Evolutionary conservation across 2,797 vertebrate species (phyloP).

Genomic region (Anomalospiza imberbis): DNA sequence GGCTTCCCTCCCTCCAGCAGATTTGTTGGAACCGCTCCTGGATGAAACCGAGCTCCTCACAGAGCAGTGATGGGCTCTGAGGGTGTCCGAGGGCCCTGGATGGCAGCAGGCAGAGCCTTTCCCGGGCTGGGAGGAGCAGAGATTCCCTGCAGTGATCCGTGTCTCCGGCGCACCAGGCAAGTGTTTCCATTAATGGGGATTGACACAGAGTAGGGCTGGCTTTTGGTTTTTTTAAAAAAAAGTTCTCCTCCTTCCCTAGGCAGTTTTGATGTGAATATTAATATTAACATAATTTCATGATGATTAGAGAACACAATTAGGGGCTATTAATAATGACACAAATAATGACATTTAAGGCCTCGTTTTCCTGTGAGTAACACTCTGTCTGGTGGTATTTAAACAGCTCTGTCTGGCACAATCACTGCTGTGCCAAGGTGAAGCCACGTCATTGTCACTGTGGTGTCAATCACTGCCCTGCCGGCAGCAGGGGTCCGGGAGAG

Average conservation of each 20-base stretch:
- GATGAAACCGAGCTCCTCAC: background rate
- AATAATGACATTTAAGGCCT: slow-evolving; percentile 85
- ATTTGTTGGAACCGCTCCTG: accelerated
- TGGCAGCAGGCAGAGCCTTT: accelerated
- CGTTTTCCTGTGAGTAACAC: slow-evolving; percentile 80
- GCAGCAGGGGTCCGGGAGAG: background rate
- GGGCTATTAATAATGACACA: slow-evolving; percentile 86
- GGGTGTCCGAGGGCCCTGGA: accelerated
- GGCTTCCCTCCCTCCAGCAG: background rate
- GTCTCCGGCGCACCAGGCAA: background rate
- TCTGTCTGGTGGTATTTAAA: slow-evolving; percentile 80
- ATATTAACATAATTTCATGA: slow-evolving; percentile 83
- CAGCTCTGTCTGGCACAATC: slow-evolving; percentile 75
- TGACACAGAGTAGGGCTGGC: slow-evolving; percentile 69
- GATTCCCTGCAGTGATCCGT: accelerated
- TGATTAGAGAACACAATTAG: slow-evolving; percentile 86
- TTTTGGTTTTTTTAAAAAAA: background rate
- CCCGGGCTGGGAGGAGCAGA: background rate
- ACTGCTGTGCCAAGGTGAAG: slow-evolving; percentile 31
- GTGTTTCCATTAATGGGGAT: slow-evolving; percentile 56
- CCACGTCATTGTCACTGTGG: background rate
- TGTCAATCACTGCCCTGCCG: background rate
- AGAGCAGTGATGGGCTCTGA: accelerated
- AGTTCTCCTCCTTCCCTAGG: slow-evolving; percentile 74
- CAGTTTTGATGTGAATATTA: slow-evolving; percentile 84